Conservation (phyloP, 2,797 vertebrate species). For the Muscicapa striata region DNA sequence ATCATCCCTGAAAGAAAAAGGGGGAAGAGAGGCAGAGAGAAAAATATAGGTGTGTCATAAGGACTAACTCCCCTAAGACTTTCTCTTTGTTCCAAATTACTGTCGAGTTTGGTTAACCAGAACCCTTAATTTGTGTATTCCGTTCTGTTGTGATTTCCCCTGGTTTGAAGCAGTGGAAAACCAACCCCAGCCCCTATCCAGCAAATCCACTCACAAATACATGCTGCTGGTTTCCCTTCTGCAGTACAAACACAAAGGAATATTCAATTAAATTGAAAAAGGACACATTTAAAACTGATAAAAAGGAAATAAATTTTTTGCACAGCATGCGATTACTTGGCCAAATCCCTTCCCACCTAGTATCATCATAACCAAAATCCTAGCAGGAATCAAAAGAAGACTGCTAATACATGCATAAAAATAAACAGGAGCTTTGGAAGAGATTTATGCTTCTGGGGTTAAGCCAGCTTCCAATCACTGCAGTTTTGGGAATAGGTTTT, state of each 20-base stretch:
- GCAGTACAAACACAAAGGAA: background rate
- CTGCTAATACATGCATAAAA: background rate
- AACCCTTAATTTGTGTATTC: background rate
- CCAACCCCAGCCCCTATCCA: background rate
- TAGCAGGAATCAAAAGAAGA: background rate
- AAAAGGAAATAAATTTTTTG: background rate
- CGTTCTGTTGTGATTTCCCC: background rate
- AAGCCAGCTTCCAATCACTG: background rate
- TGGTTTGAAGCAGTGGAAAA: background rate
- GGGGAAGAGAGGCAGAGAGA: background rate
- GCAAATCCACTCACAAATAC: background rate
- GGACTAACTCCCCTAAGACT: background rate
- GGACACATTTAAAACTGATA: background rate
- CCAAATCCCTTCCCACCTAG: background rate
- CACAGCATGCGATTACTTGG: background rate
- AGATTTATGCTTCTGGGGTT: background rate
- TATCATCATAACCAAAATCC: background rate
- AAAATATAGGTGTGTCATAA: background rate
- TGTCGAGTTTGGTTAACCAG: background rate
- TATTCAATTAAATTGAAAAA: background rate
- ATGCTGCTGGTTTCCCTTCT: background rate
- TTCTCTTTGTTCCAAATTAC: background rate
- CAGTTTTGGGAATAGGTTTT: background rate
- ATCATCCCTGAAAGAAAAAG: background rate
- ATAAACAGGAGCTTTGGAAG: conserved; percentile 6